phyloP scores from a whole-genome alignment of 2,113 vertebrate species.

The Lepus timidus region DNA sequence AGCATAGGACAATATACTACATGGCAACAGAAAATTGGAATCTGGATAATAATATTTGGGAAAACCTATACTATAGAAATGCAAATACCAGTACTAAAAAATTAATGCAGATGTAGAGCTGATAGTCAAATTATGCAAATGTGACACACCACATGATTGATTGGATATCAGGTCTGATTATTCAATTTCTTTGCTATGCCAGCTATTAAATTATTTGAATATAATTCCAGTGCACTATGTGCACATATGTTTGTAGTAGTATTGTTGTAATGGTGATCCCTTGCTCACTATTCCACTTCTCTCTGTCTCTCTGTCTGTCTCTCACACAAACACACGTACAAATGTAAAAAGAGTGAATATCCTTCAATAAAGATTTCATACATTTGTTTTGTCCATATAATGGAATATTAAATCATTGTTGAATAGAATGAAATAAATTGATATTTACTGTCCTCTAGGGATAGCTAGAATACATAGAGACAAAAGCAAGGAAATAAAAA shows the following conservation, averaged over 20 bases:
- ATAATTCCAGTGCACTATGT: not conserved
- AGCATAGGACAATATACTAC: not conserved
- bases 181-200: not conserved
- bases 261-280: not conserved
- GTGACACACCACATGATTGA: not conserved
- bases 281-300: not conserved
- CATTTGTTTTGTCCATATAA: not conserved
- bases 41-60: not conserved
- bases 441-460: not conserved
- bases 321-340: not conserved
- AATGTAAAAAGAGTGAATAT: not conserved
- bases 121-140: not conserved
- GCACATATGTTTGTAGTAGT: not conserved
- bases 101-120: not conserved
- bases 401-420: not conserved
- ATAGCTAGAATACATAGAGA: not conserved
- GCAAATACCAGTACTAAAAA: not conserved
- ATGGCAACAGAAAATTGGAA: not conserved
- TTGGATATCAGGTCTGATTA: not conserved
- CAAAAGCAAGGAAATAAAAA: not conserved
- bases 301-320: not conserved
- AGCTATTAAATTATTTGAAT: not conserved
- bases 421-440: not conserved
- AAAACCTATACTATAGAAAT: not conserved
- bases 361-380: not conserved